phyloP scores from a whole-genome alignment of 2,797 vertebrate species.

The Hippopotamyrus pictus region DNA sequence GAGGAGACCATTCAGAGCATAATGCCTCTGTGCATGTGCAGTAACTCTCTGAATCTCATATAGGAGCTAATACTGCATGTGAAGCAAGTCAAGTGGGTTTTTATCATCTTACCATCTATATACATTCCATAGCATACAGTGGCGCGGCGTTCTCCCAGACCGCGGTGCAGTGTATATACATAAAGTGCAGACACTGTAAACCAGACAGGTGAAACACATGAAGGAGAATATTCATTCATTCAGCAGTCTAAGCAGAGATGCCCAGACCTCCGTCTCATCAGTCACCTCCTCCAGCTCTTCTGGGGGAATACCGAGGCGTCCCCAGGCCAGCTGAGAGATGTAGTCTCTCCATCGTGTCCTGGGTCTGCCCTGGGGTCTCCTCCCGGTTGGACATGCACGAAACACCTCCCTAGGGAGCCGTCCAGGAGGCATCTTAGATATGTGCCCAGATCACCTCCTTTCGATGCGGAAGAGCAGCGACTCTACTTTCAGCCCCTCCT shows the following conservation, averaged over 20 bases:
- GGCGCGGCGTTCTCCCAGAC: not conserved
- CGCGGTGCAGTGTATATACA: not conserved
- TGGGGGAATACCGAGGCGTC: not conserved
- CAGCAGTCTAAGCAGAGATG: not conserved
- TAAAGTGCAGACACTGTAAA: not conserved
- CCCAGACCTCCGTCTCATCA: not conserved
- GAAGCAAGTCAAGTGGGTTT: not conserved
- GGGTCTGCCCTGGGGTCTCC: not conserved
- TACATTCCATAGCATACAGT: not conserved
- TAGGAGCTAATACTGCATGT: not conserved
- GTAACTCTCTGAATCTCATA: not conserved
- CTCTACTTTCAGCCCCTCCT: not conserved
- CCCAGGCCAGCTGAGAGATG: not conserved
- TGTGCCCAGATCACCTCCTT: not conserved
- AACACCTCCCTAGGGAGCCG: not conserved
- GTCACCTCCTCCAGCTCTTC: not conserved
- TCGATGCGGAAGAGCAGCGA: not conserved
- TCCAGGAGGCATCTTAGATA: not conserved
- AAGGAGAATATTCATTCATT: not conserved
- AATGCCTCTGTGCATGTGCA: not conserved
- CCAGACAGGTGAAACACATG: not conserved
- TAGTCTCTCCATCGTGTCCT: not conserved
- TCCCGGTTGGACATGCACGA: not conserved
- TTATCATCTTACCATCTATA: not conserved
- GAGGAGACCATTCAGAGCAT: not conserved